These are phyloP conservation scores for Drosophila meridionalis DNA, from an alignment of 2,888 invertebrate genomes.

Conservation along the genomic window DNA sequence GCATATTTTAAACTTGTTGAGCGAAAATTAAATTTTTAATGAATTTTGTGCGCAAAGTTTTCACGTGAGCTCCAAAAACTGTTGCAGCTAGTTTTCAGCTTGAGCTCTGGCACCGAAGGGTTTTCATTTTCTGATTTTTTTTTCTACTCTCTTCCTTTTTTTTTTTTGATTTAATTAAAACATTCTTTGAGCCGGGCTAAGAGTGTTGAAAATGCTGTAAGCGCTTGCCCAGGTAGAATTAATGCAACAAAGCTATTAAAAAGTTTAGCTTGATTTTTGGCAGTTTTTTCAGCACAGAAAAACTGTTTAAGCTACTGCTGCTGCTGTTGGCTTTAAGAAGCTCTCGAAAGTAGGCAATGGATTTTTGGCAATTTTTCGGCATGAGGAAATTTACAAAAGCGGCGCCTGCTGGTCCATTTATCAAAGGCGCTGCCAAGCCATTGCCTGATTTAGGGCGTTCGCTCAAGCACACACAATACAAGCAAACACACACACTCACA, in stretches of 20 bases:
- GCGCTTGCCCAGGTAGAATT: slow-evolving; percentile 31
- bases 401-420: slow-evolving; percentile 45
- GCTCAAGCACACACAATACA: not conserved
- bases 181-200: slow-evolving; percentile 64
- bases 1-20: slow-evolving; percentile 71
- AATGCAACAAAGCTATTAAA: slow-evolving; percentile 45
- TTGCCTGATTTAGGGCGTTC: slow-evolving; percentile 23
- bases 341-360: slow-evolving; percentile 29
- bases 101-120: slow-evolving; percentile 22
- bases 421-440: slow-evolving; percentile 41
- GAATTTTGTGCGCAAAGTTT: slow-evolving; percentile 71
- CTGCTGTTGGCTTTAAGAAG: slow-evolving; percentile 1
- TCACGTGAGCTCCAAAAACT: slow-evolving; percentile 43
- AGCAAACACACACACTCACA: not conserved
- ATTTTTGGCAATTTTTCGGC: slow-evolving; percentile 20
- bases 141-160: not conserved
- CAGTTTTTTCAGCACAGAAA: not conserved
- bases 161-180: slow-evolving; percentile 80
- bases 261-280: slow-evolving; percentile 34
- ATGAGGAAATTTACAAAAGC: not conserved
- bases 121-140: slow-evolving; percentile 22
- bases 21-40: slow-evolving; percentile 77
- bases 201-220: slow-evolving; percentile 67
- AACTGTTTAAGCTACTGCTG: slow-evolving; percentile 22
- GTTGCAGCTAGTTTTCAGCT: slow-evolving; percentile 23